Evolutionary conservation across 2,797 vertebrate genomes (phyloP).

Genomic region (Argentina silus): DNA sequence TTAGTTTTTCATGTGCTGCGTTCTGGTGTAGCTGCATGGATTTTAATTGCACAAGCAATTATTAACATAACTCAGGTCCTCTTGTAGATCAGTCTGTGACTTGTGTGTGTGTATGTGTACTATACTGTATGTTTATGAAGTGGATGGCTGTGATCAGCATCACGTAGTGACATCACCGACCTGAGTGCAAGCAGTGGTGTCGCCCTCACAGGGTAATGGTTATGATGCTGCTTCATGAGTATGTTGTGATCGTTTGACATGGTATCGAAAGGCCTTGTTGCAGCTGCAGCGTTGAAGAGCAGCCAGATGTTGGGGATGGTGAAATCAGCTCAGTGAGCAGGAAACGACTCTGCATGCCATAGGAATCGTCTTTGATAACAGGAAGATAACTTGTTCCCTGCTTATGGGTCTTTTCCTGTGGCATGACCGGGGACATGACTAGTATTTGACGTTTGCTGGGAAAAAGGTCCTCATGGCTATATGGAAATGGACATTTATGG

Average conservation of each 20-base stretch:
- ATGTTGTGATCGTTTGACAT: too few relatives aligned
- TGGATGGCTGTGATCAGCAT: too few relatives aligned
- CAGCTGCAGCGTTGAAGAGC: constrained; percentile 74
- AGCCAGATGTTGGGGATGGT: constrained; percentile 84
- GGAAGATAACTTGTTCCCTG: constrained; percentile 91
- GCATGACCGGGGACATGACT: constrained; percentile 80
- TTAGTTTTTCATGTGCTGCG: constrained; percentile 48
- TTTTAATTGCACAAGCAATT: neutral
- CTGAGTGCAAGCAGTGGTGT: too few relatives aligned
- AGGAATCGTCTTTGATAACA: constrained; percentile 91
- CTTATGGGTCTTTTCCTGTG: constrained; percentile 88
- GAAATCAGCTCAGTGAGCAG: constrained; percentile 77
- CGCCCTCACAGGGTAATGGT: too few relatives aligned
- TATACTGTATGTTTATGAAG: too few relatives aligned
- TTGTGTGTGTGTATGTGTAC: too few relatives aligned
- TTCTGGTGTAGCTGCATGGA: constrained; percentile 29
- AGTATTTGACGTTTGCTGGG: constrained; percentile 80
- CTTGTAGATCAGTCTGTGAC: too few relatives aligned
- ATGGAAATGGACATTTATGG: constrained; percentile 78
- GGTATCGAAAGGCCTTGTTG: constrained; percentile 16
- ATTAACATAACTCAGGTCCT: neutral
- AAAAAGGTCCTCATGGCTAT: constrained; percentile 76
- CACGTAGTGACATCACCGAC: too few relatives aligned
- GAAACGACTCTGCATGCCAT: constrained; percentile 84
- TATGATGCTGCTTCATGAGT: too few relatives aligned